phyloP scores from a whole-genome alignment of 2,797 vertebrate genomes.

The Moxostoma hubbsi region DNA sequence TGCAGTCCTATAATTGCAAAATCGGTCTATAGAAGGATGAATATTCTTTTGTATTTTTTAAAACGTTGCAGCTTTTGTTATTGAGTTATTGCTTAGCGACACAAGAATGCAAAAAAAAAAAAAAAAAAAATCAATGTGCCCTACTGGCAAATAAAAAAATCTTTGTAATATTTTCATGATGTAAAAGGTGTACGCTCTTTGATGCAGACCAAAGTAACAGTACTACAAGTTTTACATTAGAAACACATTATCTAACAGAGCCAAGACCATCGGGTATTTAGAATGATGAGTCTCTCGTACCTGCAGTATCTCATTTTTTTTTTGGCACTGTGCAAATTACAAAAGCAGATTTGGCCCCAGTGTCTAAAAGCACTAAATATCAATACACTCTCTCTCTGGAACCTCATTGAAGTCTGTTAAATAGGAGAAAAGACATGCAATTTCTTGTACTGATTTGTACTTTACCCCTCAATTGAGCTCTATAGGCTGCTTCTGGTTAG shows the following conservation, averaged over 20 bases:
- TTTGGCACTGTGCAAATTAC: constrained; percentile 51
- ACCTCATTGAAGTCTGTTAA: constrained; percentile 35
- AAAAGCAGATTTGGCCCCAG: constrained; percentile 48
- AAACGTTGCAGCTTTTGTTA: neutral
- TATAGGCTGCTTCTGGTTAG: neutral
- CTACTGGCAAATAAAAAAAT: constrained; percentile 15
- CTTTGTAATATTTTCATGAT: constrained; percentile 6
- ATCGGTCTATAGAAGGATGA: constrained; percentile 13
- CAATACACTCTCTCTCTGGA: constrained; percentile 1
- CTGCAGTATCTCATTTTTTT: constrained; percentile 56
- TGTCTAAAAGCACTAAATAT: constrained; percentile 32
- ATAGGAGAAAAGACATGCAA: constrained; percentile 20
- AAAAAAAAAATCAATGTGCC: neutral
- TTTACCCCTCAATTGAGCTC: constrained; percentile 21
- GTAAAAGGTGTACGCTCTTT: constrained; percentile 36
- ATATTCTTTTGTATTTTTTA: constrained; percentile 7
- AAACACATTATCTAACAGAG: constrained; percentile 34
- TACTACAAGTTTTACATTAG: constrained; percentile 39
- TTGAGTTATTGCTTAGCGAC: neutral
- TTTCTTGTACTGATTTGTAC: constrained; percentile 17
- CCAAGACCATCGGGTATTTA: constrained; percentile 43
- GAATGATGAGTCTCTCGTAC: constrained; percentile 53
- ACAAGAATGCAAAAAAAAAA: neutral
- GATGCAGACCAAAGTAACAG: constrained; percentile 49
- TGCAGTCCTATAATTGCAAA: neutral